Evolutionary conservation across 2,113 vertebrate species (phyloP), one percentile per base, ranked within the genome.

Genomic region (Riparia riparia): DNA sequence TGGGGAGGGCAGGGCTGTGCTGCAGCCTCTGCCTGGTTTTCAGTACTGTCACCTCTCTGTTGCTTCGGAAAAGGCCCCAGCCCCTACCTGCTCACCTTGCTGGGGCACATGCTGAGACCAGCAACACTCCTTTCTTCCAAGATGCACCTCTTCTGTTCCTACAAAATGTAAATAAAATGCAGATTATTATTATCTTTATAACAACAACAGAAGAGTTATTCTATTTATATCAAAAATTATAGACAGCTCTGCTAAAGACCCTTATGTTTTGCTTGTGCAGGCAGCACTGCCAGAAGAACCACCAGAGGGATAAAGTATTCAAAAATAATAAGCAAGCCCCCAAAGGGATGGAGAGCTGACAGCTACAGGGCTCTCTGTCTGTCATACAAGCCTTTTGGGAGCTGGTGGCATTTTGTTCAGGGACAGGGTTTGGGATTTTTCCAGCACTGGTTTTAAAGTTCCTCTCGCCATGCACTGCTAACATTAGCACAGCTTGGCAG

Each of bases 401-500:
- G 65, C 73, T 87, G 81, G 61, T 13, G 7, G 72, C 12, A 0
- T 81, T 96, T 95, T 82, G 37, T 60, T 94, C 70, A 82, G 77
- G 92, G 91, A 94, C 83, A 89, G 60, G 37, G 22, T 41, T 82
- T 91, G 69, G 51, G 11, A 57, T 83, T 84, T 84, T 82, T 86
- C 93, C 93, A 94, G 84, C 73, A 50, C 77, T 85, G 28, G 73
- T 89, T 92, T 89, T 60, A 76, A 94, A 95, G 49, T 44, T 89
- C 83, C 56, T 82, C 49, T 95, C 0, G 0, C 86, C 53, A 10
- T 44, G 72, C 83, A 21, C 69, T 65, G 91, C 86, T 91, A 86
- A 91, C 32, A 7, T 77, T 47, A 91, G 86, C 91, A 95, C 83
- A 93, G 95, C 56, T 65, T 96, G 94, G 94, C 93, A 95, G 93